A percentile compares a stretch with the other conserved stretches of the same genome.
Conservation (phyloP, 2,113 vertebrate species). For the Sphyrna mokarran region DNA sequence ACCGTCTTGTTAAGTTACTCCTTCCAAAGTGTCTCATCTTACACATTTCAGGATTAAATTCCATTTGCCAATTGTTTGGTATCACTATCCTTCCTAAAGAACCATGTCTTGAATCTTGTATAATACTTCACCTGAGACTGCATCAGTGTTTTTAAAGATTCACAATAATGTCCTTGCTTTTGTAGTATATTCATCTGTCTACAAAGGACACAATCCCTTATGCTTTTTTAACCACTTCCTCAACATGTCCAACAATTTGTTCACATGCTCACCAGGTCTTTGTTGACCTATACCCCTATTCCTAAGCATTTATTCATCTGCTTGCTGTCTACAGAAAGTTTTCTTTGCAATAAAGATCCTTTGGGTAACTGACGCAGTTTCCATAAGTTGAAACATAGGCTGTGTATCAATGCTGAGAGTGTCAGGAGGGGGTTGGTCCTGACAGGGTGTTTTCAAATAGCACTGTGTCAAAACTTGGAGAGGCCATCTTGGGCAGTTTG, state of each 20-base stretch:
- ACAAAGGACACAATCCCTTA: not conserved
- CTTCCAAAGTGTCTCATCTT: too few species aligned
- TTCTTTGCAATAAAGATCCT: not conserved
- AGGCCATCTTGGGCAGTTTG: not conserved
- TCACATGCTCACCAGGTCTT: not conserved
- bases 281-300: too few species aligned
- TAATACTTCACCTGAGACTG: not conserved
- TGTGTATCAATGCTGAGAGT: not conserved
- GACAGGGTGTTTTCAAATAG: not conserved
- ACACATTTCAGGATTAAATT: too few species aligned
- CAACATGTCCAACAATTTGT: not conserved
- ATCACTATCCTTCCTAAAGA: not conserved
- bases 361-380: not conserved
- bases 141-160: not conserved
- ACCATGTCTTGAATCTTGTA: not conserved
- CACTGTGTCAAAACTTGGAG: not conserved
- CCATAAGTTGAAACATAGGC: not conserved
- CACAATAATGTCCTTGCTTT: not conserved
- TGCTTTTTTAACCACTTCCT: not conserved
- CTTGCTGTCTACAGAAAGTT: not conserved
- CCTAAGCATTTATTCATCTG: not conserved
- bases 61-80: too few species aligned
- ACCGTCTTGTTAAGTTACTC: too few species aligned
- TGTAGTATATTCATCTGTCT: not conserved
- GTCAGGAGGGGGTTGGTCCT: not conserved